Percentiles rank a stretch among this genome's conserved stretches.
phyloP scores from a whole-genome alignment of 2,797 vertebrate species.

The Natrix natrix region DNA sequence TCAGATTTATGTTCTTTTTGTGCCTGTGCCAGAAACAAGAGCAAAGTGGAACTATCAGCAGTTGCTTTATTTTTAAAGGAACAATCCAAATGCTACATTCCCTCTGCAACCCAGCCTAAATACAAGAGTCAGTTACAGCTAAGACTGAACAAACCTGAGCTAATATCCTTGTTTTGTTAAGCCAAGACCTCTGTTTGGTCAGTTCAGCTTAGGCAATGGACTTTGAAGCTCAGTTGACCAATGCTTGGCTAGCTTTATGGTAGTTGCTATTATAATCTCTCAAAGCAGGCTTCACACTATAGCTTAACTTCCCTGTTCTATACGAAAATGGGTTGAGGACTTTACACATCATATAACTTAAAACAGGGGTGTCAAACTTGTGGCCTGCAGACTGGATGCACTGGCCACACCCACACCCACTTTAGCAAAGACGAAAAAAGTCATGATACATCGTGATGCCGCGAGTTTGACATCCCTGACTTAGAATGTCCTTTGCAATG shows the following conservation, averaged over 20 bases:
- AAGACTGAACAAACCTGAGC: not conserved
- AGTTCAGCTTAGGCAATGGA: not conserved
- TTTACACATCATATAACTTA: not conserved
- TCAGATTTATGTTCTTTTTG: slow-evolving; percentile 54
- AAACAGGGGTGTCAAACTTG: not conserved
- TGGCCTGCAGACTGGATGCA: too few species aligned
- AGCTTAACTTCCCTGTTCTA: not conserved
- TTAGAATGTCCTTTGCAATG: not conserved
- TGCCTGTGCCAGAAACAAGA: slow-evolving; percentile 39
- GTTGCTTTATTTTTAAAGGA: not conserved
- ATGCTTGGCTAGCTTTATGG: not conserved
- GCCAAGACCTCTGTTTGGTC: not conserved
- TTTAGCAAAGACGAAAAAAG: too few species aligned
- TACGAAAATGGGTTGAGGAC: not conserved
- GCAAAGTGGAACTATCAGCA: slow-evolving; percentile 34
- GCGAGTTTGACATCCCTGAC: too few species aligned
- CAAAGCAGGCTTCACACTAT: not conserved
- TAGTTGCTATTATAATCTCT: not conserved
- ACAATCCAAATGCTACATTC: slow-evolving; percentile 18
- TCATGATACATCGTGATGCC: too few species aligned
- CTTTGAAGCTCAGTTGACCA: not conserved
- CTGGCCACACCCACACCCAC: too few species aligned
- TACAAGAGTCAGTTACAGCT: slow-evolving; percentile 8
- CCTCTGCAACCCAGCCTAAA: not conserved
- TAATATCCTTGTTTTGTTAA: slow-evolving; percentile 28